A percentile compares a stretch with the other conserved stretches of the same genome.
Conservation (phyloP, 2,888 invertebrate species). For the Paralinhomoeus sp. region DNA sequence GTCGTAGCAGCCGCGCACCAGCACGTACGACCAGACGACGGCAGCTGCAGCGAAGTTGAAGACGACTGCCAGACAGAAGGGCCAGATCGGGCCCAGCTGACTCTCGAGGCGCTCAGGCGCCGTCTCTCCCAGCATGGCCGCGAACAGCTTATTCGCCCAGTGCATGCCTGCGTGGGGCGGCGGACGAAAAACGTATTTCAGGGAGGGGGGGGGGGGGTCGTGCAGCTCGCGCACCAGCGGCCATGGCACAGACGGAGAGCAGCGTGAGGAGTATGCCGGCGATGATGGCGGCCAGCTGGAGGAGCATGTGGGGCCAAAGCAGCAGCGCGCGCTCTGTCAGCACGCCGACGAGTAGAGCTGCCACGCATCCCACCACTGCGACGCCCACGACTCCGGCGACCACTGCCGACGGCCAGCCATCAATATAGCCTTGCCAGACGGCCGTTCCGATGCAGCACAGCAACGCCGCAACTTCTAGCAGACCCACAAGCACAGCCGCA, state of each 20-base stretch:
- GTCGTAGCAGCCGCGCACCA: constrained; percentile 5
- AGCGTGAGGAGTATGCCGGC: not conserved
- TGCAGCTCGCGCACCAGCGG: too few relatives aligned
- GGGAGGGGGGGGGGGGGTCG: too few relatives aligned
- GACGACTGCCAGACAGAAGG: constrained; percentile 5
- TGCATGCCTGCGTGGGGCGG: too few relatives aligned
- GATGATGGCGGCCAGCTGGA: not conserved
- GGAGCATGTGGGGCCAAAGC: constrained; percentile 4
- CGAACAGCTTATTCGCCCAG: not conserved
- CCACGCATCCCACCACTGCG: not conserved
- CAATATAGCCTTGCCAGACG: not conserved
- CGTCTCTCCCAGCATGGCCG: not conserved
- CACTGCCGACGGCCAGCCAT: not conserved
- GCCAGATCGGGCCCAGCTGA: constrained; percentile 6
- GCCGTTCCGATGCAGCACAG: not conserved
- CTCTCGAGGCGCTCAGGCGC: not conserved
- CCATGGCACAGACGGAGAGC: not conserved
- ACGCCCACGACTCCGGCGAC: not conserved
- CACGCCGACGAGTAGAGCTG: not conserved
- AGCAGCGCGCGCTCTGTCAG: not conserved
- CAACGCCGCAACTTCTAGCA: not conserved
- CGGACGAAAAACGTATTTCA: too few relatives aligned
- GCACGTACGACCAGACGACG: constrained; percentile 5
- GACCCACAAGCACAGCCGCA: not conserved
- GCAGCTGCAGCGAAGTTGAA: constrained; percentile 5